These are phyloP conservation scores for Drosophila macrothrix DNA, from an alignment of 2,888 invertebrate species.

Conservation along the genomic window DNA sequence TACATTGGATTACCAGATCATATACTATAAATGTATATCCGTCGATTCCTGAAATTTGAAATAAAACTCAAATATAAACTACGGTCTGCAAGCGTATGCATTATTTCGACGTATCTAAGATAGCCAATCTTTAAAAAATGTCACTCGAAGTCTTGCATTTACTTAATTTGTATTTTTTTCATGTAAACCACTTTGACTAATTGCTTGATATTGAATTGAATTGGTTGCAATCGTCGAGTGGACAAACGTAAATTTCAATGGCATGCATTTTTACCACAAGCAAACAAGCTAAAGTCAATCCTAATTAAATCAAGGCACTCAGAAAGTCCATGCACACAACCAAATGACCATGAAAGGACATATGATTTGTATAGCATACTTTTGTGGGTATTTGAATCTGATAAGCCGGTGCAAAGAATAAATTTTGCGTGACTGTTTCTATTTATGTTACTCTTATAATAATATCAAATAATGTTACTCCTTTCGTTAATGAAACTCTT, in stretches of 20 bases:
- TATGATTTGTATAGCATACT: slow-evolving; percentile 46
- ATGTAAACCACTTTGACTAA: slow-evolving; percentile 38
- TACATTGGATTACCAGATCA: not conserved
- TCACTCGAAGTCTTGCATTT: slow-evolving; percentile 16
- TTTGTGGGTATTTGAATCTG: slow-evolving; percentile 35
- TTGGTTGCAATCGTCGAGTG: slow-evolving; percentile 18
- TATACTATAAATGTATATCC: not conserved
- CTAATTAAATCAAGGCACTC: slow-evolving; percentile 2
- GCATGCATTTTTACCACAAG: slow-evolving; percentile 47
- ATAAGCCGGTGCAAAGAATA: not conserved
- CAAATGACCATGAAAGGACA: slow-evolving; percentile 29
- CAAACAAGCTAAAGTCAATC: slow-evolving; percentile 18
- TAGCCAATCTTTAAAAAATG: not conserved
- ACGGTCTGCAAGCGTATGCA: not conserved
- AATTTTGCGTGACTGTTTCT: not conserved
- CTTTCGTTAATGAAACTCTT: not conserved
- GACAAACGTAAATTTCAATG: slow-evolving; percentile 22
- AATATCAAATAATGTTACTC: not conserved
- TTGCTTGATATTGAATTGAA: slow-evolving; percentile 29
- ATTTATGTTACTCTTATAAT: not conserved
- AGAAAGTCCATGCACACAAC: slow-evolving; percentile 1
- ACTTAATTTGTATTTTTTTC: not conserved
- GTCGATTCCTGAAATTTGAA: not conserved
- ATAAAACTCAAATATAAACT: not conserved
- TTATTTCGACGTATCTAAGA: not conserved